A percentile compares a stretch with the other conserved stretches of the same genome.
These are phyloP conservation scores for Ariolimax columbianus DNA, from an alignment of 2,888 invertebrate species.

Conservation along the genomic window DNA sequence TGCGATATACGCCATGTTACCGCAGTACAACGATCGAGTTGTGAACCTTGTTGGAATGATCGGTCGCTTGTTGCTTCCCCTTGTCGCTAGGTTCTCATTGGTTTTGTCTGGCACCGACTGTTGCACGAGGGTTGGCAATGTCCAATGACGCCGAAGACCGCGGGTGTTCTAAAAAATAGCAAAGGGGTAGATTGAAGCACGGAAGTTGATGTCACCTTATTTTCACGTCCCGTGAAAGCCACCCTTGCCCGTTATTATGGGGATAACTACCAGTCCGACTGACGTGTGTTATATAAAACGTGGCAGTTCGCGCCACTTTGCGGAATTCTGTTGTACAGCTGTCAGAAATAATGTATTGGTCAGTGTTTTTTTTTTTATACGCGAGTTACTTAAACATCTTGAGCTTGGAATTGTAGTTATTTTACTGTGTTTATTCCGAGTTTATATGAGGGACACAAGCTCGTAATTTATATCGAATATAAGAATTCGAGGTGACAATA, in stretches of 20 bases:
- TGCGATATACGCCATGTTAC: conserved; percentile 41
- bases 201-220: background rate
- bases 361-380: background rate
- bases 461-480: no score
- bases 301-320: background rate
- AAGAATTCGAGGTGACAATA: no score
- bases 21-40: background rate
- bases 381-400: no score
- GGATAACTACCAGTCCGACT: background rate
- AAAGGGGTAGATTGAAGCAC: background rate
- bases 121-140: conserved; percentile 13
- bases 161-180: background rate
- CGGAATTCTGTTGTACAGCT: background rate
- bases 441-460: no score
- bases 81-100: background rate
- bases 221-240: background rate
- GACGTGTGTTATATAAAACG: background rate
- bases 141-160: background rate
- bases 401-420: no score
- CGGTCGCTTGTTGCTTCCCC: conserved; percentile 22
- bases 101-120: conserved; percentile 17
- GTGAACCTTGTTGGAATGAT: background rate
- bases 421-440: no score
- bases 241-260: background rate
- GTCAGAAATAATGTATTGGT: background rate